phyloP scores from a whole-genome alignment of 30 jellyfish, hydroid and myxozoan species.

The Turritopsis rubra region DNA sequence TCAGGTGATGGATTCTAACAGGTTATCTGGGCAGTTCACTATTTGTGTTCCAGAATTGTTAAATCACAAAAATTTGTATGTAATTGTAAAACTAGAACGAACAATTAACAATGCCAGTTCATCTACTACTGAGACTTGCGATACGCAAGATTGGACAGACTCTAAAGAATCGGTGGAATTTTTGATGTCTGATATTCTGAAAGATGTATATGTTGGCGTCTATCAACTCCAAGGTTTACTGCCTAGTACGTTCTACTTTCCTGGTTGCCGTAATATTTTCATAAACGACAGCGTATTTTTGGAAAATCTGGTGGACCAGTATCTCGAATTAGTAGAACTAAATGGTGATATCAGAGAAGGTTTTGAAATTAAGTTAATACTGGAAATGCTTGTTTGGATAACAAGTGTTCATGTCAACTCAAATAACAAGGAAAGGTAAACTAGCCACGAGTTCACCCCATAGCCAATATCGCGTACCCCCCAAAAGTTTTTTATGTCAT shows the following conservation, averaged over 20 bases:
- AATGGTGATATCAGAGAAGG: slow-evolving; percentile 22
- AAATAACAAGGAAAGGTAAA: background rate
- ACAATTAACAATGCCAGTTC: background rate
- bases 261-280: slow-evolving; percentile 25
- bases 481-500: background rate
- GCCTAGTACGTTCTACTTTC: background rate
- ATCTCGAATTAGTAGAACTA: slow-evolving; percentile 11
- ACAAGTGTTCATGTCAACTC: slow-evolving; percentile 20
- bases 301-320: slow-evolving; percentile 17
- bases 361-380: slow-evolving; percentile 6
- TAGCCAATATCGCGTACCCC: too few species aligned
- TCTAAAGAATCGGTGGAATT: background rate
- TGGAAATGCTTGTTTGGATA: slow-evolving; percentile 12
- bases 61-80: slow-evolving; percentile 36
- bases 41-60: slow-evolving; percentile 55
- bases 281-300: slow-evolving; percentile 1
- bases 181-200: slow-evolving; percentile 14
- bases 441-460: too few species aligned
- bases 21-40: slow-evolving; percentile 35
- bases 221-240: slow-evolving; percentile 12
- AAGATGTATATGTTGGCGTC: slow-evolving; percentile 29
- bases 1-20: slow-evolving; percentile 4
- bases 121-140: background rate
- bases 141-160: background rate
- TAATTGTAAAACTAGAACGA: slow-evolving; percentile 43